Conservation (phyloP, 23 tunicate species). For the Styela plicata region DNA sequence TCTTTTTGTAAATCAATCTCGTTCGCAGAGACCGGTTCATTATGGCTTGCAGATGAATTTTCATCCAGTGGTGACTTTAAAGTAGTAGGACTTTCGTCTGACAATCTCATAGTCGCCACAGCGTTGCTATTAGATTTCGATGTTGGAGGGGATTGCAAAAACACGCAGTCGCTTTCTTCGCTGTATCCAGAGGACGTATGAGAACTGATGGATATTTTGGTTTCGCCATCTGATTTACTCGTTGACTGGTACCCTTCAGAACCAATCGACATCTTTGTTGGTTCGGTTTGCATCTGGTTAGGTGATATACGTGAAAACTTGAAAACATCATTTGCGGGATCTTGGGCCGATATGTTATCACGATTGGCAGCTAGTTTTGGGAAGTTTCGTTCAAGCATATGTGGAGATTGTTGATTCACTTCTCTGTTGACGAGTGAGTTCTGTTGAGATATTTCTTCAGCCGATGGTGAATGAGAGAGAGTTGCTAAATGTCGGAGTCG, state of each 20-base stretch:
- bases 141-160: slow-evolving; percentile 6
- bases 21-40: not conserved
- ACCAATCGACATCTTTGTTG: not conserved
- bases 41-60: not conserved
- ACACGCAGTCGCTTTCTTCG: slow-evolving; percentile 14
- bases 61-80: not conserved
- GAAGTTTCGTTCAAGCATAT: not conserved
- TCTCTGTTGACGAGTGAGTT: not conserved
- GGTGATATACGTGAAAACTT: not conserved
- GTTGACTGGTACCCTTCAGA: not conserved
- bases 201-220: not conserved
- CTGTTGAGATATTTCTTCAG: not conserved
- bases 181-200: not conserved
- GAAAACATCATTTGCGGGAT: not conserved
- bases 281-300: not conserved
- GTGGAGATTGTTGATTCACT: not conserved
- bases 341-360: not conserved
- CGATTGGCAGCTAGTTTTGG: not conserved
- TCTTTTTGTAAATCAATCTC: not conserved
- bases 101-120: not conserved
- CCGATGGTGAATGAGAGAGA: slow-evolving; percentile 14
- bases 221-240: not conserved
- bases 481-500: slow-evolving; percentile 82
- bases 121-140: not conserved
- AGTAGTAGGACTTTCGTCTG: not conserved